Conservation (phyloP, 1,140 invertebrate species). For the Harlomillsia oculata region DNA sequence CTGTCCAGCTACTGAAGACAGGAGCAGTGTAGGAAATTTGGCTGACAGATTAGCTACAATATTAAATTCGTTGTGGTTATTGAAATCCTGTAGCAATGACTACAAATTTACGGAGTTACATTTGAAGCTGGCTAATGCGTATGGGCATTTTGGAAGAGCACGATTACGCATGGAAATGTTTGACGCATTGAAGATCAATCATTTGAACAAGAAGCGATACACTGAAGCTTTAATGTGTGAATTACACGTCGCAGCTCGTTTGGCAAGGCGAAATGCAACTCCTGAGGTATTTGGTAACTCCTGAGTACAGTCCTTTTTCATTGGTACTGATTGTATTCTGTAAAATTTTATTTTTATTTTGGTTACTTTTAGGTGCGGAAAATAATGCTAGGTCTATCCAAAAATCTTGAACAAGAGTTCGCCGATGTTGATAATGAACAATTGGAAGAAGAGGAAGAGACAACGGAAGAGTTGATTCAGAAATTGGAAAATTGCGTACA, state of each 20-base stretch:
- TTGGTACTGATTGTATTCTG: not conserved
- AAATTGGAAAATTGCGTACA: conserved; percentile 31
- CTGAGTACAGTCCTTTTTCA: not conserved
- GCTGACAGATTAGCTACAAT: conserved; percentile 19
- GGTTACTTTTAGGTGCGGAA: conserved; percentile 21
- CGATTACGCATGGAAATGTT: conserved; percentile 30
- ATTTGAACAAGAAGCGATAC: conserved; percentile 26
- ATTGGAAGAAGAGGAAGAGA: conserved; percentile 28
- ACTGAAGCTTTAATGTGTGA: conserved; percentile 35
- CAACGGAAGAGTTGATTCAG: conserved; percentile 34
- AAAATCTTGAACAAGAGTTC: conserved; percentile 32
- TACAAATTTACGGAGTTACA: conserved; percentile 31
- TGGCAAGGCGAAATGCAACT: conserved; percentile 29
- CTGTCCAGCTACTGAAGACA: not conserved
- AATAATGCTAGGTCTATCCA: conserved; percentile 34
- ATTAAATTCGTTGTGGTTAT: conserved; percentile 29
- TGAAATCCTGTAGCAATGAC: conserved; percentile 33
- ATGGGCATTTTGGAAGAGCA: conserved; percentile 29
- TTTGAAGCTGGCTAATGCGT: conserved; percentile 34
- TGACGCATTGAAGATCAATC: conserved; percentile 25
- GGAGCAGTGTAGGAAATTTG: not conserved
- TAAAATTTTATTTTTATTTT: not conserved
- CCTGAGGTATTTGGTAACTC: conserved; percentile 20
- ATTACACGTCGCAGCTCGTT: conserved; percentile 32
- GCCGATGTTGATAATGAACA: conserved; percentile 27